phyloP scores from a whole-genome alignment of 2,113 vertebrate genomes.

The Oceanites oceanicus region DNA sequence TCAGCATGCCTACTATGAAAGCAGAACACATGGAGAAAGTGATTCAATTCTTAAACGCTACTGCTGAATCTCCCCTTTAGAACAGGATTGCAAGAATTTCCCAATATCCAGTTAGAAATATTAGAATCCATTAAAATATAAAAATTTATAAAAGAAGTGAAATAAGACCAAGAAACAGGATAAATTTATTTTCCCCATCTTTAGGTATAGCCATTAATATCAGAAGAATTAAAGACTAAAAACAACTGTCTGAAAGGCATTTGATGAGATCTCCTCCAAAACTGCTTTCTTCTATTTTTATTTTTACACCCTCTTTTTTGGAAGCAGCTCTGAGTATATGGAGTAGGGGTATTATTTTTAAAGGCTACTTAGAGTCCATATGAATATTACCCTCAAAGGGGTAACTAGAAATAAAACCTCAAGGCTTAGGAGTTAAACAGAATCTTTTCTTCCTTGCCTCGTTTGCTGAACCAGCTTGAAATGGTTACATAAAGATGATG shows the following conservation, averaged over 20 bases:
- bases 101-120: background rate
- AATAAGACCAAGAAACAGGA: background rate
- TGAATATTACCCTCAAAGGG: background rate
- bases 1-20: background rate
- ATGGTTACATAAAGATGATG: background rate
- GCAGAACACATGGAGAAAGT: background rate
- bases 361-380: background rate
- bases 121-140: background rate
- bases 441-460: background rate
- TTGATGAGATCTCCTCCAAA: background rate
- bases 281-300: background rate
- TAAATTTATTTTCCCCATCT: background rate
- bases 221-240: background rate
- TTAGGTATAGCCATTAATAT: background rate
- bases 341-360: background rate
- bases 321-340: background rate
- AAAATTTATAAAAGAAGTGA: background rate
- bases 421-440: background rate
- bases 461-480: background rate
- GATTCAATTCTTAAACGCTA: background rate
- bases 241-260: background rate
- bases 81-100: background rate
- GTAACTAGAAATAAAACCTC: background rate
- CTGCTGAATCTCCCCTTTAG: background rate
- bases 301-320: background rate